Conservation (phyloP, 2,888 invertebrate genomes). For the Eupithecia insigniata region DNA sequence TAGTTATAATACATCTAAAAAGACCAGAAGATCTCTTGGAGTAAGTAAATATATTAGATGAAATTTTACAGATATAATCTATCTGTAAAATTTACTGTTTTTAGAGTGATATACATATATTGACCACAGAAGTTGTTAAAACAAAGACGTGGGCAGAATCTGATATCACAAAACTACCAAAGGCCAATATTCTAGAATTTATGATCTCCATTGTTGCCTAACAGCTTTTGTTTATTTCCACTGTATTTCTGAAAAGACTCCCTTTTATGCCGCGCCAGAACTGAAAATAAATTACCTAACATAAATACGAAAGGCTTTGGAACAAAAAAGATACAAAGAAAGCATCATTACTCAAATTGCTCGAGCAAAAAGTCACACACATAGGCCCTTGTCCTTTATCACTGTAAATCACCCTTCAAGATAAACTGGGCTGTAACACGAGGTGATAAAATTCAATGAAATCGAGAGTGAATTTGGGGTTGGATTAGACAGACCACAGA, state of each 20-base stretch:
- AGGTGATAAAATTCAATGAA: slow-evolving; percentile 30
- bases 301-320: slow-evolving; percentile 27
- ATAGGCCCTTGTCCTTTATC: slow-evolving; percentile 13
- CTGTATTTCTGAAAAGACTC: slow-evolving; percentile 1
- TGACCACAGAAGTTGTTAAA: background rate
- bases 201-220: slow-evolving; percentile 2
- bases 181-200: slow-evolving; percentile 7
- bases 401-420: slow-evolving; percentile 15
- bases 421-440: slow-evolving; percentile 3
- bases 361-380: slow-evolving; percentile 41
- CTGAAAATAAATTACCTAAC: slow-evolving; percentile 23
- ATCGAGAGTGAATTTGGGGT: background rate
- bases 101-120: background rate
- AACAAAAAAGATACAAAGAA: slow-evolving; percentile 42
- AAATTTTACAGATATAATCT: too few species aligned
- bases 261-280: slow-evolving; percentile 20
- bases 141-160: slow-evolving; percentile 4
- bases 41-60: too few species aligned
- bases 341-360: slow-evolving; percentile 45
- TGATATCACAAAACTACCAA: background rate
- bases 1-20: too few species aligned
- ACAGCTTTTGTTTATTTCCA: slow-evolving; percentile 10
- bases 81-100: too few species aligned
- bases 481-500: background rate
- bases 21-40: too few species aligned